Conservation (phyloP, 2,797 vertebrate species). For the Hemitrygon akajei region DNA sequence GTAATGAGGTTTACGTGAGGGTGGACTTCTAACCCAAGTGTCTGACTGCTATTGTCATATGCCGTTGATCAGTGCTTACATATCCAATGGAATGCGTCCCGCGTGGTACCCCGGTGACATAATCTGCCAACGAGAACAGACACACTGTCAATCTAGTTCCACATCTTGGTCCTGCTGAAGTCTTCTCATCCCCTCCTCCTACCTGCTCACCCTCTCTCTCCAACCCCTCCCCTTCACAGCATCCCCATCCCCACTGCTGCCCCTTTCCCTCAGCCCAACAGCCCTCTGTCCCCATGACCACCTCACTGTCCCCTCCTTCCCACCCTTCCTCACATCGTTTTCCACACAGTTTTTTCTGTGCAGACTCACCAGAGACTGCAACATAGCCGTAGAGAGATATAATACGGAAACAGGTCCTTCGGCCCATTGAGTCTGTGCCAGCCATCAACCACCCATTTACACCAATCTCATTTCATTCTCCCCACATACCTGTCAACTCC, state of each 20-base stretch:
- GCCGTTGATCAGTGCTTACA: constrained; percentile 66
- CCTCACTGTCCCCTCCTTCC: not conserved
- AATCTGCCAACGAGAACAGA: constrained; percentile 62
- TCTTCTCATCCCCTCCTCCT: not conserved
- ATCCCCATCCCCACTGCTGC: not conserved
- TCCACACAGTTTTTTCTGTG: no score
- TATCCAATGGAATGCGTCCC: constrained; percentile 75
- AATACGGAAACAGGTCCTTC: no score
- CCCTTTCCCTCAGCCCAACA: no score
- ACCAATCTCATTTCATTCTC: no score
- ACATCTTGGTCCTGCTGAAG: no score
- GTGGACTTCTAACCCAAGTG: not conserved
- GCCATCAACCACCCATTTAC: no score
- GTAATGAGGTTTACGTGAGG: not conserved
- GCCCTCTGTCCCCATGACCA: not conserved
- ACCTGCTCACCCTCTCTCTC: not conserved
- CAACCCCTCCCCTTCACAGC: not conserved
- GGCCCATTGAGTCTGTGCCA: no score
- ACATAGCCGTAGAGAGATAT: no score
- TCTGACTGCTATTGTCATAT: not conserved
- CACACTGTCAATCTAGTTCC: not conserved
- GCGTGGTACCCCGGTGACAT: constrained; percentile 81
- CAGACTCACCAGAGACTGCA: not conserved
- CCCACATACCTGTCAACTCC: no score
- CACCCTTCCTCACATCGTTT: not conserved